Conservation (phyloP, 1,140 invertebrate species). For the Drosophila gunungcola region DNA sequence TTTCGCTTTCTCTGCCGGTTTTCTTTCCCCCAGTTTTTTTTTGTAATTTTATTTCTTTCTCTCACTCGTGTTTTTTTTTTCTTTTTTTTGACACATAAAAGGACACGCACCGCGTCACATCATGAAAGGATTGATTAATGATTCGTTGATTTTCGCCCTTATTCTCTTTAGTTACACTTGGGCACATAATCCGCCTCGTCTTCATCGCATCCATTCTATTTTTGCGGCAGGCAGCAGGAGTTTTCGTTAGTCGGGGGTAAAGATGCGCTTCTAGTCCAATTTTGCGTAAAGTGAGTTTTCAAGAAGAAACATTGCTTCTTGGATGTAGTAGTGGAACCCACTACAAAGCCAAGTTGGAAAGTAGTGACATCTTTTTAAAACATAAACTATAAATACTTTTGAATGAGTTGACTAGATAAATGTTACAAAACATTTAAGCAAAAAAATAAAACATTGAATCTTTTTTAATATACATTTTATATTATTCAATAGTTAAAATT, state of each 20-base stretch:
- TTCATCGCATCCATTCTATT: conserved; percentile 68
- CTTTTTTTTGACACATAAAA: conserved; percentile 83
- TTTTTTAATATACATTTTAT: too few species aligned
- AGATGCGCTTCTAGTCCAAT: conserved; percentile 39
- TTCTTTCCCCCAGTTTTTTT: conserved; percentile 64
- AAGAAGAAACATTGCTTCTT: conserved; percentile 53
- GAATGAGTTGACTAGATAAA: too few species aligned
- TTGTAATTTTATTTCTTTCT: conserved; percentile 45
- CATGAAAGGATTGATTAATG: conserved; percentile 85
- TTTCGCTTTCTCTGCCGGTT: conserved; percentile 79
- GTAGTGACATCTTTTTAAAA: background rate
- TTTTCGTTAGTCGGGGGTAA: background rate
- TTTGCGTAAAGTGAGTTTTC: conserved; percentile 75
- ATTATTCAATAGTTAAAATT: too few species aligned
- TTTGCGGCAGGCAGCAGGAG: conserved; percentile 45
- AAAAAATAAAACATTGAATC: too few species aligned
- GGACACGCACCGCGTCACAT: conserved; percentile 85
- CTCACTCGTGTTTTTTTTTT: conserved; percentile 46
- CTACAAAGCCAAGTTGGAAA: background rate
- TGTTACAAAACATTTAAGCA: too few species aligned
- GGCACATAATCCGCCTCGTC: conserved; percentile 80
- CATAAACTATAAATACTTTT: too few species aligned
- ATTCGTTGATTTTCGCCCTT: conserved; percentile 85
- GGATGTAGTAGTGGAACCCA: too few species aligned
- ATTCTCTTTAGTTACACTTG: conserved; percentile 85